Evolutionary conservation across 2,113 vertebrate genomes (phyloP), one percentile per base, ranked within the genome.

Genomic region (Salvelinus alpinus): DNA sequence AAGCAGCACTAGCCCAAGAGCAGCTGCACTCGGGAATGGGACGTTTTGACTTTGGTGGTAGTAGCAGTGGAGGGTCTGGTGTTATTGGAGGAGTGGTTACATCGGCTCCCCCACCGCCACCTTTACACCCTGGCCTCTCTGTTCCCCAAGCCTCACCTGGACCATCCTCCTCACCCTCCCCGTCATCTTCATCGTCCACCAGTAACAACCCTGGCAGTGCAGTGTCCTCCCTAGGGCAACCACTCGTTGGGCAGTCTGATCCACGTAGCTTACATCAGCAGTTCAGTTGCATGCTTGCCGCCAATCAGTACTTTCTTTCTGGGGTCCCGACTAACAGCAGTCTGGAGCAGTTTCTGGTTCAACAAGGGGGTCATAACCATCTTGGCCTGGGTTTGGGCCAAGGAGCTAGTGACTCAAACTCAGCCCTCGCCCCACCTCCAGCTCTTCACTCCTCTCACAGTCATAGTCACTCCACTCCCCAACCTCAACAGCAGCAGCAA

Each of bases 271-370:
- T 94, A 71, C 94, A 94, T 86, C 94, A 94, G 88, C 94, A 94
- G 83, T 94, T 94, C 86, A 94, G 94, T 85, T 94, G 94, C 86
- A 94, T 94, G 94, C 92, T 94, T 1, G 94, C 94, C 0, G 94
- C 94, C 75, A 94, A 94, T 81, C 94, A 94, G 78, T 94, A 94
- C 85, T 94, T 94, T 80, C 87, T 94, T 31, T 94, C 94, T 4
- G 93, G 94, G 1, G 92, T 94, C 27, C 93, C 92, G 69, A 79
- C 92, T 71, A 94, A 94, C 85, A 92, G 93, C 84, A 93, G 93
- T 82, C 89, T 94, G 71, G 94, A 94, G 79, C 94, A 94, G 90
- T 94, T 94, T 82, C 85, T 94, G 7, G 92, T 94, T 59, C 94
- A 94, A 80, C 94, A 94, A 65, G 92, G 94, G 18, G 89, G 92